These are phyloP conservation scores for Edolisoma coerulescens DNA, from an alignment of 2,113 vertebrate species.

Conservation along the genomic window DNA sequence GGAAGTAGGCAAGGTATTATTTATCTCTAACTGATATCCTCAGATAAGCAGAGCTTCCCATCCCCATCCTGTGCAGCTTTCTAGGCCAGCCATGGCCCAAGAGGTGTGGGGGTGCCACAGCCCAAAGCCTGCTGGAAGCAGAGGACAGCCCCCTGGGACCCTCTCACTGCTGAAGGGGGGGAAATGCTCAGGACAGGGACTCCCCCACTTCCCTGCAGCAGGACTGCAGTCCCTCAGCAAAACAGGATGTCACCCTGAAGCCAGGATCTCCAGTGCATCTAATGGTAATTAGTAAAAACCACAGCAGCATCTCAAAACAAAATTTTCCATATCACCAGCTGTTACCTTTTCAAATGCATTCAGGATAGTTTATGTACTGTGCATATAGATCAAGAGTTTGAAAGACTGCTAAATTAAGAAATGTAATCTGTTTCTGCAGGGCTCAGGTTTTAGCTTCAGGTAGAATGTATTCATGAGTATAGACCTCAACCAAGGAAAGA, in stretches of 20 bases:
- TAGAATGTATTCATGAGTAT: background rate
- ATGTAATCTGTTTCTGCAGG: background rate
- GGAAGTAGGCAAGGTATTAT: background rate
- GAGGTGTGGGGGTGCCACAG: accelerated
- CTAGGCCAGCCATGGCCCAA: background rate
- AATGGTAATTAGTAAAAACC: background rate
- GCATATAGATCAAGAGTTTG: background rate
- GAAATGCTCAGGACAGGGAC: accelerated
- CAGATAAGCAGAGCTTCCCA: background rate
- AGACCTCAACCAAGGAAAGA: background rate
- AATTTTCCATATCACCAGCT: background rate
- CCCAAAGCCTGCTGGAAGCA: background rate
- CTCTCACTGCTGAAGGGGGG: accelerated
- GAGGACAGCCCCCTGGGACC: accelerated
- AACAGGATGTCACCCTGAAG: background rate
- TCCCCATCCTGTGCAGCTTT: accelerated
- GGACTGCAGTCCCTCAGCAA: background rate
- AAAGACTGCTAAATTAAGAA: background rate
- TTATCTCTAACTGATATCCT: background rate
- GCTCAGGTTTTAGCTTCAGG: background rate
- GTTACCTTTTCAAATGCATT: background rate
- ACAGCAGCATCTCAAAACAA: background rate
- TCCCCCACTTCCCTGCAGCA: background rate
- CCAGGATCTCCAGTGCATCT: background rate
- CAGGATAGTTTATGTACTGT: background rate